These are phyloP conservation scores for Cecidostiba fungosa DNA, from an alignment of 2,888 invertebrate genomes.

Conservation along the genomic window DNA sequence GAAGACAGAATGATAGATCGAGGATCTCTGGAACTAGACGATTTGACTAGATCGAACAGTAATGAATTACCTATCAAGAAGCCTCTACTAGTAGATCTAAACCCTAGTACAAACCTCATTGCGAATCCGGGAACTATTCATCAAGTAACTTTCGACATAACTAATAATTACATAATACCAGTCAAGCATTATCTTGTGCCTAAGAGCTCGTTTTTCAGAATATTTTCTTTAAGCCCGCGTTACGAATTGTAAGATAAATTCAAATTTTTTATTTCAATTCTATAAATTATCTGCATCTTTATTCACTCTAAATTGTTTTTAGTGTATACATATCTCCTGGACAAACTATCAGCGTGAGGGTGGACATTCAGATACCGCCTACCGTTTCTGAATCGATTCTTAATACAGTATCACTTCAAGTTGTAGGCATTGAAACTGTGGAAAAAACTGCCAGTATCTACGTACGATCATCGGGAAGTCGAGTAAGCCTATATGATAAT, in stretches of 20 bases:
- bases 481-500: slow-evolving; percentile 65
- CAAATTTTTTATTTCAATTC: background rate
- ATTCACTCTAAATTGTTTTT: background rate
- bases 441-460: slow-evolving; percentile 74
- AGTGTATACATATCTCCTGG: slow-evolving; percentile 68
- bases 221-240: slow-evolving; percentile 82
- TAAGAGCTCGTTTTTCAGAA: slow-evolving; percentile 82
- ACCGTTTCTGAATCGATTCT: slow-evolving; percentile 49
- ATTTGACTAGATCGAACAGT: slow-evolving; percentile 63
- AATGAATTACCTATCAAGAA: slow-evolving; percentile 63
- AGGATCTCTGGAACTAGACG: slow-evolving; percentile 67
- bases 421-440: slow-evolving; percentile 68
- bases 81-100: slow-evolving; percentile 71
- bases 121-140: slow-evolving; percentile 71
- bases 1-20: slow-evolving; percentile 61
- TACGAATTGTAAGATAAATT: slow-evolving; percentile 16
- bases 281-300: background rate
- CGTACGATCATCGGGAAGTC: slow-evolving; percentile 65
- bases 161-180: slow-evolving; percentile 84
- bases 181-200: slow-evolving; percentile 83
- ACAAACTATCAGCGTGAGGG: slow-evolving; percentile 68
- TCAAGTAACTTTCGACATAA: slow-evolving; percentile 86
- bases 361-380: slow-evolving; percentile 69
- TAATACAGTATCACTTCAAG: slow-evolving; percentile 71
- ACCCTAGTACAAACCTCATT: slow-evolving; percentile 71